A percentile compares a stretch with the other conserved stretches of the same genome.
Conservation (phyloP, 1,140 invertebrate genomes). For the Triops longicaudatus region DNA sequence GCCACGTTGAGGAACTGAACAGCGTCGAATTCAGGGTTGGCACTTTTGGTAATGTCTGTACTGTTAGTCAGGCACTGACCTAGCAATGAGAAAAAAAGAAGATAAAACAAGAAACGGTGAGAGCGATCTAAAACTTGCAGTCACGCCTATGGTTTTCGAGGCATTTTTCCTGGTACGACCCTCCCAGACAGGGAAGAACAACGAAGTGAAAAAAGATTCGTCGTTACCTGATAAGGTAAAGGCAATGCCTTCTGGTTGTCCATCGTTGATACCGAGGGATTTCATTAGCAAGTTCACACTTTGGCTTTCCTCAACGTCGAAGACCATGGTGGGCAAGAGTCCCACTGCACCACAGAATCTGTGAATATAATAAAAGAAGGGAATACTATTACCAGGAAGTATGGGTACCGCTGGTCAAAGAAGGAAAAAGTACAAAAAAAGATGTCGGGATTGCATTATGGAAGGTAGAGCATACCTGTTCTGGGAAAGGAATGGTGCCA, state of each 20-base stretch:
- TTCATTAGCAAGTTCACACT: conserved; percentile 25
- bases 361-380: background rate
- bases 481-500: conserved; percentile 23
- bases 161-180: background rate
- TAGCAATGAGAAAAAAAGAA: background rate
- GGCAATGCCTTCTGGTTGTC: conserved; percentile 23
- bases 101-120: background rate
- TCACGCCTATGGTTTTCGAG: background rate
- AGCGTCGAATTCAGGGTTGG: conserved; percentile 10
- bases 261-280: conserved; percentile 24
- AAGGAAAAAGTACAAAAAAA: background rate
- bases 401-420: background rate
- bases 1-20: conserved; percentile 16
- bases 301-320: conserved; percentile 7
- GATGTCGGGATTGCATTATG: background rate
- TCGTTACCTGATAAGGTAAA: conserved; percentile 21
- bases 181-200: background rate
- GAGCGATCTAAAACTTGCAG: background rate
- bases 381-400: background rate
- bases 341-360: conserved; percentile 24
- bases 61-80: conserved; percentile 23
- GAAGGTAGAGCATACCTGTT: conserved; percentile 17
- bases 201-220: background rate
- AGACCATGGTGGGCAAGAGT: conserved; percentile 1
- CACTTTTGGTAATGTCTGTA: background rate